These are phyloP conservation scores for Bombus soroeensis DNA, from an alignment of 1,140 invertebrate genomes.

Conservation along the genomic window DNA sequence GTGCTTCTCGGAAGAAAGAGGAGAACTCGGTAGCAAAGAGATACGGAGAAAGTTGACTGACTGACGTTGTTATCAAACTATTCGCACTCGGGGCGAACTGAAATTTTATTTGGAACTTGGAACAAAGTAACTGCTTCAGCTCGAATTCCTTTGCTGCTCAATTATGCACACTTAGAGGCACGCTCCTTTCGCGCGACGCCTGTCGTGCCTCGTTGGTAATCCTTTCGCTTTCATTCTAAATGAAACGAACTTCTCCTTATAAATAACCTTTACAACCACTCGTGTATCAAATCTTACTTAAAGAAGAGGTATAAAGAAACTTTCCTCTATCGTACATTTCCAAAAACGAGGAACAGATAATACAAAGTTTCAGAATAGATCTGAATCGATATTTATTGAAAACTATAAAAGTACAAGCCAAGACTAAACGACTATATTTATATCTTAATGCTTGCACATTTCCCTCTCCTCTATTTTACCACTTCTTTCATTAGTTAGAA, in stretches of 20 bases:
- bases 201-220: neutral
- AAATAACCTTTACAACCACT: neutral
- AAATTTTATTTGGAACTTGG: conserved; percentile 36
- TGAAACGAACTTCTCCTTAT: neutral
- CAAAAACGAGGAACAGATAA: too few relatives aligned
- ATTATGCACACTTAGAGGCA: conserved; percentile 35
- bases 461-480: too few relatives aligned
- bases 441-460: too few relatives aligned
- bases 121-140: conserved; percentile 29
- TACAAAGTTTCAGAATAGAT: too few relatives aligned
- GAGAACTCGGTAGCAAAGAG: conserved; percentile 39
- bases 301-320: neutral
- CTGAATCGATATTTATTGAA: too few relatives aligned
- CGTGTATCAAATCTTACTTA: too few relatives aligned
- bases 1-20: neutral
- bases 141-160: conserved; percentile 32
- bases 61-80: conserved; percentile 39
- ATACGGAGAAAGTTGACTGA: conserved; percentile 28
- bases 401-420: too few relatives aligned
- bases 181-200: neutral
- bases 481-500: too few relatives aligned
- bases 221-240: neutral
- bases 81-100: conserved; percentile 30
- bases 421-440: too few relatives aligned
- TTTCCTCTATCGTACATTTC: too few relatives aligned